Evolutionary conservation across 2,888 invertebrate genomes (phyloP), one percentile per base, ranked within the genome.

Genomic region (Spisula solida): DNA sequence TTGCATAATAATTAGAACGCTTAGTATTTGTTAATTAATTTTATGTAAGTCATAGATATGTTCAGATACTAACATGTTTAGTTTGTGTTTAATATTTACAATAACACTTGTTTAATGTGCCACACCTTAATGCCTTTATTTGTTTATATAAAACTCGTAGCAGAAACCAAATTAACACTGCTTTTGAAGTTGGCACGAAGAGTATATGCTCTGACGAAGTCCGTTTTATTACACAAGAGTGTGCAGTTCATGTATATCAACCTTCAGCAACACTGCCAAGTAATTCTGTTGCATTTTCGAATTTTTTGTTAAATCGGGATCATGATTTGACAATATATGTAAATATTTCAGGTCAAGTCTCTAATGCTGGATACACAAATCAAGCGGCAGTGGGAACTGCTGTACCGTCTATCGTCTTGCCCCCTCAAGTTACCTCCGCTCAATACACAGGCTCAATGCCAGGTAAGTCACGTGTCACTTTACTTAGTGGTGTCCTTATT

Each of bases 351-450:
- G 92, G 92, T 88, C 92, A 92, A 86, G 92, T 81, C 8, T 83
- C 90, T 48, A 89, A 88, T 75, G 75, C 91, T 29, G 88, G 87
- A 25, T 91, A 91, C 84, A 84, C 91, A 6, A 89, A 89, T 55
- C 91, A 91, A 51, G 48, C 91, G 47, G 84, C 66, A 4, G 91
- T 89, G 12, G 91, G 91, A 25, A 84, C 89, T 55, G 87, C 88
- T 56, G 87, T 86, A 51, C 85, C 91, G 18, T 89, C 92, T 81
- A 86, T 92, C 47, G 90, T 92, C 90, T 91, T 92, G 90, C 89
- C 92, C 78, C 92, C 90, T 85, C 87, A 91, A 85, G 88, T 87
- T 79, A 89, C 92, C 88, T 90, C 92, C 66, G 90, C 92, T 88
- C 90, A 92, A 85, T 89, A 90, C 70, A 86, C 90, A 51, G 90